Evolutionary conservation across 2,113 vertebrate genomes (phyloP), one percentile per base, ranked within the genome.

Genomic region (Nycticebus coucang): DNA sequence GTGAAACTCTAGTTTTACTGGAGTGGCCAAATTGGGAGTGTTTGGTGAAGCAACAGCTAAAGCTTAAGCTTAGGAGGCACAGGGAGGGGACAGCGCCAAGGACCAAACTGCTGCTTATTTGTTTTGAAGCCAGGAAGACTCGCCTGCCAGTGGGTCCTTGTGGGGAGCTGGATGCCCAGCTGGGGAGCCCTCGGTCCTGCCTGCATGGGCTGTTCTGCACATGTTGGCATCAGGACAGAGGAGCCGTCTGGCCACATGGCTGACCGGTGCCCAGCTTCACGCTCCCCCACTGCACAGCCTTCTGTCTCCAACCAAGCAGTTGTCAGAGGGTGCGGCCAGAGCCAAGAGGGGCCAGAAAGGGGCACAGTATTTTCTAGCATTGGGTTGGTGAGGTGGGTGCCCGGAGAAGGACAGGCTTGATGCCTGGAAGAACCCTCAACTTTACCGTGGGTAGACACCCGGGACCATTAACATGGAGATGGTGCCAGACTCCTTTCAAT

Each of bases 191-290:
- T 93, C 1, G 2, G 89, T 64, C 53, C 88, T 72, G 86, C 89
- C 64, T 15, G 5, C 60, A 28, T 2, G 21, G 84, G 77, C 96
- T 96, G 96, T 86, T 78, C 75, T 74, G 41, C 94, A 97, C 93
- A 96, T 97, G 96, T 94, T 96, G 97, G 94, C 97, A 93, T 69
- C 59, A 74, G 96, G 87, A 97, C 93, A 95, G 80, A 97, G 33
- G 87, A 66, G 28, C 68, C 26, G 22, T 79, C 74, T 21, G 41
- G 81, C 72, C 33, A 12, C 64, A 41, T 55, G 86, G 79, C 91
- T 95, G 87, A 95, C 95, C 21, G 0, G 83, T 53, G 86, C 89
- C 95, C 87, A 66, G 75, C 74, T 82, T 89, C 12, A 4, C 80
- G 71, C 69, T 69, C 80, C 79, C 83, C 55, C 24, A 13, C 28